Conservation (phyloP, 2,113 vertebrate species). For the Sinocyclocheilus grahami region DNA sequence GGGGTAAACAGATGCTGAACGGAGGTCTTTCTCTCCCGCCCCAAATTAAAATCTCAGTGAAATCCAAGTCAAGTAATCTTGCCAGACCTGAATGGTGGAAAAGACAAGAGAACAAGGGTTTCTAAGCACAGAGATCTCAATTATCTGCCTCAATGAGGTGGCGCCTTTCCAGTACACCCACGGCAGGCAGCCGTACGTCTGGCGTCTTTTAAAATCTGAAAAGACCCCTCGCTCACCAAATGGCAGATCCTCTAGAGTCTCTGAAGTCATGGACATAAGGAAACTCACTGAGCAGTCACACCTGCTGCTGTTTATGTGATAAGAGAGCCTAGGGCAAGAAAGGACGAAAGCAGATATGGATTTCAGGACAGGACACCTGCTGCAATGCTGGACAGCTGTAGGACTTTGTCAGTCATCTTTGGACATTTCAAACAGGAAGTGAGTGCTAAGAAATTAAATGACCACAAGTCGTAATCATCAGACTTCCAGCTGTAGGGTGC, state of each 20-base stretch:
- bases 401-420: constrained; percentile 54
- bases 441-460: constrained; percentile 45
- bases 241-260: not conserved
- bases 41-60: constrained; percentile 62
- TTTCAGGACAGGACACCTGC: constrained; percentile 58
- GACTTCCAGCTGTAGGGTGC: not conserved
- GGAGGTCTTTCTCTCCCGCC: not conserved
- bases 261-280: not conserved
- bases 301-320: constrained; percentile 39
- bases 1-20: constrained; percentile 67
- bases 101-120: constrained; percentile 25
- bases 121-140: constrained; percentile 47
- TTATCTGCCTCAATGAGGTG: constrained; percentile 38
- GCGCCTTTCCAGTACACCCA: not conserved
- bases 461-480: not conserved
- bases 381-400: constrained; percentile 40
- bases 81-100: constrained; percentile 51
- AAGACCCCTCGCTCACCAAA: constrained; percentile 28
- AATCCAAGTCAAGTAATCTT: constrained; percentile 71
- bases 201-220: constrained; percentile 8
- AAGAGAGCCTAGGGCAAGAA: constrained; percentile 16
- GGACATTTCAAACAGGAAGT: constrained; percentile 17
- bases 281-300: constrained; percentile 43
- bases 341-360: not conserved
- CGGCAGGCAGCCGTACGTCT: not conserved